Percentiles rank a stretch among this genome's conserved stretches.
phyloP scores from a whole-genome alignment of 2,888 invertebrate species.

The Dryocosmus kuriphilus region DNA sequence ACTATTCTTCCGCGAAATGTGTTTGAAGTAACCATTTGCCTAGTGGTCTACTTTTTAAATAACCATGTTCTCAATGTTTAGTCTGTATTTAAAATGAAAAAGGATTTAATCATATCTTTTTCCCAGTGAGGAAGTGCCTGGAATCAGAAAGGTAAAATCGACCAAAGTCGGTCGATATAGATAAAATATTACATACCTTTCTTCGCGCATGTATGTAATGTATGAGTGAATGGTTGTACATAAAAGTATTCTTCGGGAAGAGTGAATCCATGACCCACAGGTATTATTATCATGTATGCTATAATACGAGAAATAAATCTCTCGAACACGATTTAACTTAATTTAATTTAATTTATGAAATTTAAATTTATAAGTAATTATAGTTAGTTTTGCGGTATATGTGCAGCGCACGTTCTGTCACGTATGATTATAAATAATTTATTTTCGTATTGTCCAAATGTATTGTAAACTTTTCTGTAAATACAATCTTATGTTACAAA shows the following conservation, averaged over 20 bases:
- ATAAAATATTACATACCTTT: slow-evolving; percentile 28
- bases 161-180: neutral
- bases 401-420: slow-evolving; percentile 1
- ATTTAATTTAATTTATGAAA: slow-evolving; percentile 39
- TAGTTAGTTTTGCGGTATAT: slow-evolving; percentile 16
- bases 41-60: neutral
- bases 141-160: neutral
- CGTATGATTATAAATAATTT: slow-evolving; percentile 30
- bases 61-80: neutral
- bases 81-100: slow-evolving; percentile 13
- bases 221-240: slow-evolving; percentile 34
- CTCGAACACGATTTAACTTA: slow-evolving; percentile 18
- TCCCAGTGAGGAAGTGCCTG: neutral
- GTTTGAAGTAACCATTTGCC: neutral
- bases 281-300: slow-evolving; percentile 21
- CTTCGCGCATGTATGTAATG: slow-evolving; percentile 8
- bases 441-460: slow-evolving; percentile 39
- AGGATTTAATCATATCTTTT: neutral
- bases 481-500: slow-evolving; percentile 37
- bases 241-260: slow-evolving; percentile 36
- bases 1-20: neutral
- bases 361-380: slow-evolving; percentile 16
- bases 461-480: slow-evolving; percentile 39
- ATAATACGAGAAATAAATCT: slow-evolving; percentile 18
- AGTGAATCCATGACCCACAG: slow-evolving; percentile 36